A percentile compares a stretch with the other conserved stretches of the same genome.
Conservation (phyloP, 2,797 vertebrate species). For the Syncerus caffer region DNA sequence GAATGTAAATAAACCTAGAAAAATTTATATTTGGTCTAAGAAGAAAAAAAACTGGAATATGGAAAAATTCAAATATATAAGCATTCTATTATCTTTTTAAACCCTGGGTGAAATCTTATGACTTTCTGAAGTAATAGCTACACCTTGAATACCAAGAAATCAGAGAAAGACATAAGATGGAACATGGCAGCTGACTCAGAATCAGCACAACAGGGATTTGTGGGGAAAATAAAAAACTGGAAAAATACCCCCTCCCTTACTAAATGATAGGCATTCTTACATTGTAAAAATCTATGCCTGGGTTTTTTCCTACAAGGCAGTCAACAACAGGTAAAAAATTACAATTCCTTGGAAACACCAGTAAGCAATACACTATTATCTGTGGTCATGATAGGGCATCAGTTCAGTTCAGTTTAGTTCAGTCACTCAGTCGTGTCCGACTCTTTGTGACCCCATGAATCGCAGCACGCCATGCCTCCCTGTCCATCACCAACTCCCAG, state of each 20-base stretch:
- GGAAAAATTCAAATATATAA: not conserved
- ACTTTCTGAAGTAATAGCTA: not conserved
- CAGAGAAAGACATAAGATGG: not conserved
- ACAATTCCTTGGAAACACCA: not conserved
- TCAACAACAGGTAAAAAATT: not conserved
- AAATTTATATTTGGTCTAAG: not conserved
- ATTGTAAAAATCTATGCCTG: not conserved
- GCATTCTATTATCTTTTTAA: not conserved
- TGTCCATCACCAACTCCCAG: no score
- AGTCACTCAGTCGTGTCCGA: no score
- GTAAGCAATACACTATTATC: not conserved
- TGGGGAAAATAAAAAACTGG: not conserved
- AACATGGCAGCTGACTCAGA: not conserved
- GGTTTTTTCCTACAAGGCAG: not conserved
- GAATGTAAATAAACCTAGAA: not conserved
- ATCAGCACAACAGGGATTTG: not conserved
- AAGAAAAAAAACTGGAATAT: not conserved
- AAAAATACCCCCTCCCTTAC: not conserved
- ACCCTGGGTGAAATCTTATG: not conserved
- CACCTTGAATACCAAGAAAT: not conserved
- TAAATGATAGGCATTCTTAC: not conserved
- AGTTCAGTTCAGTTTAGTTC: no score
- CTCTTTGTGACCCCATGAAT: no score
- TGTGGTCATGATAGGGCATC: not conserved
- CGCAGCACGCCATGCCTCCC: fast-evolving